phyloP scores from a whole-genome alignment of 53 echinoderm and acorn worm species.

The Holothuria scabra region DNA sequence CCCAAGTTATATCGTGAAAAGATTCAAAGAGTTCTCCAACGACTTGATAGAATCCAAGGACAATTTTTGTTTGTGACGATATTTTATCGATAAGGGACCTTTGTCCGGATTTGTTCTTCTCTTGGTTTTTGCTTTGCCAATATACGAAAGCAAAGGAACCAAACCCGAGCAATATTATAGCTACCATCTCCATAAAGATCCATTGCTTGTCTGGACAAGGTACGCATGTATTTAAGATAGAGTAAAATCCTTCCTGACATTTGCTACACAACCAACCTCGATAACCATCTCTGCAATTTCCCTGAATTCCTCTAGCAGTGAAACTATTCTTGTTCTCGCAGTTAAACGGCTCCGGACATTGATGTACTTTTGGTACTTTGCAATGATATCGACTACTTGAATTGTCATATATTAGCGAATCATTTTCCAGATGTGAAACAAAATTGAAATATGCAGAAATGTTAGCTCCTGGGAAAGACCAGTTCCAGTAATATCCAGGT shows the following conservation, averaged over 20 bases:
- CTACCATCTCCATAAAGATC: neutral
- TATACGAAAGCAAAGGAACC: no score
- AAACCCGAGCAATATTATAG: no score
- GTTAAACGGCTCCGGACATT: neutral
- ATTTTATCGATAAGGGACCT: no score
- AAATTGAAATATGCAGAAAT: neutral
- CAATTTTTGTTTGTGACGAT: no score
- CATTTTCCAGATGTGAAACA: neutral
- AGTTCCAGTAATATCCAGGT: slow-evolving; percentile 27
- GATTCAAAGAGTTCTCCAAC: no score
- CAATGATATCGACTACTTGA: neutral
- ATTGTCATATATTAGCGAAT: neutral
- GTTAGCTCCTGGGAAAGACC: neutral
- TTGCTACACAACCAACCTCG: slow-evolving; percentile 16
- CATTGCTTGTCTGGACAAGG: neutral
- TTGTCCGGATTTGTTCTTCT: no score
- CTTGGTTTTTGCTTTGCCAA: no score
- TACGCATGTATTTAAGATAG: neutral
- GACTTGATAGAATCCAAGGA: no score
- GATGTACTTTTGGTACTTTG: neutral
- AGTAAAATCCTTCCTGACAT: slow-evolving; percentile 6
- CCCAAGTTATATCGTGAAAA: no score
- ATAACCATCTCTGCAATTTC: neutral
- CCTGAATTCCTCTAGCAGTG: neutral
- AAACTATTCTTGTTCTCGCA: slow-evolving; percentile 4